A percentile compares a stretch with the other conserved stretches of the same genome.
phyloP scores from a whole-genome alignment of 2,113 vertebrate species.

The Cettia cetti region DNA sequence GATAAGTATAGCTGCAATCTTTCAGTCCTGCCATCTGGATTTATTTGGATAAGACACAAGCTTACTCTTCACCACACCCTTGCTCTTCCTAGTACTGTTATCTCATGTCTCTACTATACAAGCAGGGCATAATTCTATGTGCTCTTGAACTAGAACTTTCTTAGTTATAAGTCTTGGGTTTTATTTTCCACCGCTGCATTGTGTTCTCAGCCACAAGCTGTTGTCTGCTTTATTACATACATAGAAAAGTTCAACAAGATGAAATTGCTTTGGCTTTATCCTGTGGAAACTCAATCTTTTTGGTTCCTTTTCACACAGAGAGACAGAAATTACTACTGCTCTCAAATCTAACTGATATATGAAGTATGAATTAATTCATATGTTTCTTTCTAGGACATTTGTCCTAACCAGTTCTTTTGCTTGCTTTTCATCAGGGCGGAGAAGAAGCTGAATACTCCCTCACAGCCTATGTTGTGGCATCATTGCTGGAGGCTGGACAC shows the following conservation, averaged over 20 bases:
- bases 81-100: not conserved
- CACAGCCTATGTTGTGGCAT: slow-evolving; percentile 49
- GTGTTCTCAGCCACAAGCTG: not conserved
- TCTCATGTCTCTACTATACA: rapidly evolving
- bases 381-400: not conserved
- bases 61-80: not conserved
- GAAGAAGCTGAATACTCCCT: slow-evolving; percentile 48
- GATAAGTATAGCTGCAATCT: not conserved
- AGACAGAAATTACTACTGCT: not conserved
- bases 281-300: not conserved
- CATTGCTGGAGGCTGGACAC: slow-evolving; percentile 59
- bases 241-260: not conserved
- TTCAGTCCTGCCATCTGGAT: not conserved
- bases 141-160: not conserved
- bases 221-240: not conserved
- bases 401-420: not conserved
- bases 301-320: not conserved
- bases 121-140: not conserved
- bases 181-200: not conserved
- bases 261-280: not conserved
- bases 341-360: not conserved
- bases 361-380: not conserved
- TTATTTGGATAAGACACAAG: not conserved
- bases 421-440: slow-evolving; percentile 36
- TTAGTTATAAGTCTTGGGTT: not conserved